Evolutionary conservation across 2,888 invertebrate genomes (phyloP), one percentile per base, ranked within the genome.

Genomic region (Erannis defoliaria): DNA sequence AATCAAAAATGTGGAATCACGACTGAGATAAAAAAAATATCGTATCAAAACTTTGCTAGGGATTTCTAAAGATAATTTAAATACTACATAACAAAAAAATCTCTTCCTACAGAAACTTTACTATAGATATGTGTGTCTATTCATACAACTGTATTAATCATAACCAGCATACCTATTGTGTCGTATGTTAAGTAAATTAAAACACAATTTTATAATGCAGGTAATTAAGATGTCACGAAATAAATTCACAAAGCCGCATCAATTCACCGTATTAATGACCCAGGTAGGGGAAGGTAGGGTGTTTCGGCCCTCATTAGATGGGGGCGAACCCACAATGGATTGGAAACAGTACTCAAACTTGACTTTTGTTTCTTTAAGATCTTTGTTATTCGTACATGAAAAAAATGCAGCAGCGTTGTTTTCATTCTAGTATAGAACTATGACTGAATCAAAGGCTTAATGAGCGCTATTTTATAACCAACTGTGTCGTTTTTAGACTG

Each of bases 281-380:
- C 53, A 40, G 49, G 38, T 46, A 55, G 62, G 62, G 59, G 59
- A 51, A 46, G 31, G 57, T 33, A 40, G 63, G 57, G 57, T 58
- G 61, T 58, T 63, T 63, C 64, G 56, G 64, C 62, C 57, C 67
- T 70, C 66, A 70, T 70, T 68, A 70, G 65, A 54, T 40, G 56
- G 50, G 58, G 69, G 46, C 37, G 45, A 33, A 18, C 10, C 43
- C 19, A 14, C 26, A 51, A 55, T 54, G 50, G 46, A 46, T 37
- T 43, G 23, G 31, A 46, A 45, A 51, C 61, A 50, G 61, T 60
- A 55, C 29, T 8, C 21, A 10, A 50, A n/a, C 48, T 55, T 21
- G 18, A n/a, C 0, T 18, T 31, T 16, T 18, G 12, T 45, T 33
- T 10, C 4, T 14, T 18, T 26, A 26, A 1, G 4, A 26, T 26